phyloP scores from a whole-genome alignment of 2,797 vertebrate species.

The Macropodus opercularis region DNA sequence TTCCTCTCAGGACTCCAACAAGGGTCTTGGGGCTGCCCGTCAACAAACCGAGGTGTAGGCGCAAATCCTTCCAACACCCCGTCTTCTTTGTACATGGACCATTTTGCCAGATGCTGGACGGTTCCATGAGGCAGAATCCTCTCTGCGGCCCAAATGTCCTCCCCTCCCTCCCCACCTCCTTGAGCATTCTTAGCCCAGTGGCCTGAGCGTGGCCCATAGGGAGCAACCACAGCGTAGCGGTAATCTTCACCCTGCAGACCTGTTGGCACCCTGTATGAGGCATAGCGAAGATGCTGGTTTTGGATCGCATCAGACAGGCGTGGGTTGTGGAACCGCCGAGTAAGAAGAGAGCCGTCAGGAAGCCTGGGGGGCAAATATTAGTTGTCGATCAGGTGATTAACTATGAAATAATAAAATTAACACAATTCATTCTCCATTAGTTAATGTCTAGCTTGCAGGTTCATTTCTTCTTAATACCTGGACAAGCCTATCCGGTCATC shows the following conservation, averaged over 20 bases:
- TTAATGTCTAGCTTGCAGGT: not conserved
- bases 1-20: conserved; percentile 81
- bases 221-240: conserved; percentile 88
- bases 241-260: conserved; percentile 77
- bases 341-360: conserved; percentile 70
- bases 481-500: conserved; percentile 7
- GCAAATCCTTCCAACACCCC: conserved; percentile 74
- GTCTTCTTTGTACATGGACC: conserved; percentile 81
- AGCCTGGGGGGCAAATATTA: conserved; percentile 56
- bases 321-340: conserved; percentile 77
- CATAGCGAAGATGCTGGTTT: conserved; percentile 80
- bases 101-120: conserved; percentile 77
- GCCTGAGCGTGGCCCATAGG: conserved; percentile 82
- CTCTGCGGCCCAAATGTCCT: conserved; percentile 83
- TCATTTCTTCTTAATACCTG: conserved; percentile 16
- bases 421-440: not conserved
- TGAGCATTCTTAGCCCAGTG: conserved; percentile 81
- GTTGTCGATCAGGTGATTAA: not conserved
- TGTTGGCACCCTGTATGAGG: conserved; percentile 80
- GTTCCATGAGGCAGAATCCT: conserved; percentile 82
- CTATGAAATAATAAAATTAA: conserved; percentile 3
- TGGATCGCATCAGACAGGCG: conserved; percentile 72
- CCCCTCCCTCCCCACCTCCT: conserved; percentile 74
- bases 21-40: conserved; percentile 49
- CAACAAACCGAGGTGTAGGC: conserved; percentile 48